A percentile compares a stretch with the other conserved stretches of the same genome.
These are phyloP conservation scores for Neodiprion virginianus DNA, from an alignment of 1,140 invertebrate species.

Conservation along the genomic window DNA sequence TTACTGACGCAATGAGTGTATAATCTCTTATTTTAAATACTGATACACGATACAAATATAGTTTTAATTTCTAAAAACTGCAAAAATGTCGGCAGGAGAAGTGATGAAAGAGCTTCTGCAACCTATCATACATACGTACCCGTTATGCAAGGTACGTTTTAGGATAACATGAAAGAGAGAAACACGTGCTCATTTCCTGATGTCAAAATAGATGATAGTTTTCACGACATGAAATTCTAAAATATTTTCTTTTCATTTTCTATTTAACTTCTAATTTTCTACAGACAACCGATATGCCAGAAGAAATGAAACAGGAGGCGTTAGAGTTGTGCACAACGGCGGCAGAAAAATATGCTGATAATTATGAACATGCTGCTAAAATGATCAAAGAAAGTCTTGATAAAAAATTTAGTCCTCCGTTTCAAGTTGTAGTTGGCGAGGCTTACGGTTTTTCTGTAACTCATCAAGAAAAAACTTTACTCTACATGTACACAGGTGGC, in stretches of 20 bases:
- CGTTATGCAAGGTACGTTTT: slow-evolving; percentile 70
- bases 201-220: background rate
- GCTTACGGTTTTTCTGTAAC: slow-evolving; percentile 93
- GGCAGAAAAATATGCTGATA: slow-evolving; percentile 86
- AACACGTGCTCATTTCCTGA: background rate
- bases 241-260: background rate
- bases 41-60: background rate
- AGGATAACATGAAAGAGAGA: slow-evolving; percentile 10
- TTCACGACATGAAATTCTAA: background rate
- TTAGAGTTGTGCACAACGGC: slow-evolving; percentile 90
- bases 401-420: slow-evolving; percentile 91
- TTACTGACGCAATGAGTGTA: too few relatives aligned
- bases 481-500: slow-evolving; percentile 93
- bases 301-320: slow-evolving; percentile 88
- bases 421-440: slow-evolving; percentile 93
- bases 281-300: slow-evolving; percentile 87
- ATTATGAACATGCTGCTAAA: slow-evolving; percentile 79
- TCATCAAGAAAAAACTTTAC: slow-evolving; percentile 86
- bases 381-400: slow-evolving; percentile 95
- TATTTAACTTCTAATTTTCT: slow-evolving; percentile 34
- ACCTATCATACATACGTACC: slow-evolving; percentile 74
- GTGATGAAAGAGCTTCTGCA: slow-evolving; percentile 63
- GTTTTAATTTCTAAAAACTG: background rate
- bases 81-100: slow-evolving; percentile 51
- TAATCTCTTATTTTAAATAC: background rate